These are phyloP conservation scores for Boulengeromyrus knoepffleri DNA, from an alignment of 2,113 vertebrate species.

Conservation along the genomic window DNA sequence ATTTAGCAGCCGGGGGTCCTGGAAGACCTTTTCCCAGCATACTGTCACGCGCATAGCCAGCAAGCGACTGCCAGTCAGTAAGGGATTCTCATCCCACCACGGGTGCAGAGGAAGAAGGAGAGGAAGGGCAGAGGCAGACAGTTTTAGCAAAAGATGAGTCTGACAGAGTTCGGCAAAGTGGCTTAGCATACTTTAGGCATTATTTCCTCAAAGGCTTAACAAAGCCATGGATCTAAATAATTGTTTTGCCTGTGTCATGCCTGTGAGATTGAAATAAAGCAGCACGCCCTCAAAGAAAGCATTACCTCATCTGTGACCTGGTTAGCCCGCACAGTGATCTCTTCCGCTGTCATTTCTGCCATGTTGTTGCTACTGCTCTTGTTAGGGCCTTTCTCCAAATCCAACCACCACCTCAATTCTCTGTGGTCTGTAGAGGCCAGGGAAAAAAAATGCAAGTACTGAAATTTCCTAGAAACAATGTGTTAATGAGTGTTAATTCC, in stretches of 20 bases:
- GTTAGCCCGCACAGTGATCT: slow-evolving; percentile 77
- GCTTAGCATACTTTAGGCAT: background rate
- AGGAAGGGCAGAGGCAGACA: slow-evolving; percentile 8
- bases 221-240: background rate
- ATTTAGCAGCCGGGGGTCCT: slow-evolving; percentile 13
- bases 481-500: background rate
- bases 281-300: background rate
- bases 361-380: slow-evolving; percentile 63
- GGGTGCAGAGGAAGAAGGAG: slow-evolving; percentile 13
- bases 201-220: background rate
- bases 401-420: slow-evolving; percentile 52
- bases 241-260: background rate
- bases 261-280: background rate
- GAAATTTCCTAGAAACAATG: slow-evolving; percentile 3
- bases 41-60: slow-evolving; percentile 17
- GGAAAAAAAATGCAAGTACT: slow-evolving; percentile 15
- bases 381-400: slow-evolving; percentile 33
- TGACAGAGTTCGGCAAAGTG: background rate
- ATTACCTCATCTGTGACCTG: slow-evolving; percentile 93
- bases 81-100: slow-evolving; percentile 18
- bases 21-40: slow-evolving; percentile 28
- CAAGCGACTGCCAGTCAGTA: background rate
- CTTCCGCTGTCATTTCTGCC: slow-evolving; percentile 77
- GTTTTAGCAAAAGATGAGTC: background rate
- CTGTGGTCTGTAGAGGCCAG: slow-evolving; percentile 45